Conservation (phyloP, 2,797 vertebrate genomes). For the Channa striata region DNA sequence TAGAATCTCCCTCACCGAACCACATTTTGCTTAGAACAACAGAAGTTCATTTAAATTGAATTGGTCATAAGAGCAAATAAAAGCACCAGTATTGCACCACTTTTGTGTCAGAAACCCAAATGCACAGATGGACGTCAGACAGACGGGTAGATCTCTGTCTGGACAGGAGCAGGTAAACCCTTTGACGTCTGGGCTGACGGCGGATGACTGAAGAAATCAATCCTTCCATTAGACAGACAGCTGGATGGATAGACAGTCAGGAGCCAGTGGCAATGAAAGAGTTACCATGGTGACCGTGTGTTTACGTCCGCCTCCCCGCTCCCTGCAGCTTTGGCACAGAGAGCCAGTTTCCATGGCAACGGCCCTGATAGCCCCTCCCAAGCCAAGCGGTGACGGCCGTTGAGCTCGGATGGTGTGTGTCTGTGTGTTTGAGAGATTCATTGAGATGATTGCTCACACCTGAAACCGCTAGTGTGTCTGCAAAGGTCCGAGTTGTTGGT, state of each 20-base stretch:
- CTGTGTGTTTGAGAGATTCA: slow-evolving; percentile 62
- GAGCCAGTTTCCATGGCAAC: slow-evolving; percentile 86
- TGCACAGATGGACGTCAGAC: not conserved
- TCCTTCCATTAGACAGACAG: slow-evolving; percentile 4
- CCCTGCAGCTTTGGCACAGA: slow-evolving; percentile 73
- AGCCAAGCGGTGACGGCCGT: slow-evolving; percentile 54
- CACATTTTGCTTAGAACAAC: too few species aligned
- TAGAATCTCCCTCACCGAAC: too few species aligned
- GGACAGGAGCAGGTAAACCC: not conserved
- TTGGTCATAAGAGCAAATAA: too few species aligned
- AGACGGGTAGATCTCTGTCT: not conserved
- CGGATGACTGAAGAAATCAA: not conserved
- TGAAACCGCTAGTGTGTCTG: slow-evolving; percentile 51
- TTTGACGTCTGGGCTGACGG: not conserved
- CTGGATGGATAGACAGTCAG: slow-evolving; percentile 2
- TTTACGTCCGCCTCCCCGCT: slow-evolving; percentile 79
- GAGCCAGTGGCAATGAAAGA: slow-evolving; percentile 63
- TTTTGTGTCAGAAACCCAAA: too few species aligned
- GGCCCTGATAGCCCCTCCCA: slow-evolving; percentile 61
- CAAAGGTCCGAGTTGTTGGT: slow-evolving; percentile 38
- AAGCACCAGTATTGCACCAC: too few species aligned
- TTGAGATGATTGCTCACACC: slow-evolving; percentile 78
- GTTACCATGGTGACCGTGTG: slow-evolving; percentile 80
- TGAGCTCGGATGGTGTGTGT: slow-evolving; percentile 15
- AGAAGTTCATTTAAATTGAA: too few species aligned